Base-by-base conservation (phyloP, 2,113 vertebrate genomes). In the Nettapus auritus region DNA sequence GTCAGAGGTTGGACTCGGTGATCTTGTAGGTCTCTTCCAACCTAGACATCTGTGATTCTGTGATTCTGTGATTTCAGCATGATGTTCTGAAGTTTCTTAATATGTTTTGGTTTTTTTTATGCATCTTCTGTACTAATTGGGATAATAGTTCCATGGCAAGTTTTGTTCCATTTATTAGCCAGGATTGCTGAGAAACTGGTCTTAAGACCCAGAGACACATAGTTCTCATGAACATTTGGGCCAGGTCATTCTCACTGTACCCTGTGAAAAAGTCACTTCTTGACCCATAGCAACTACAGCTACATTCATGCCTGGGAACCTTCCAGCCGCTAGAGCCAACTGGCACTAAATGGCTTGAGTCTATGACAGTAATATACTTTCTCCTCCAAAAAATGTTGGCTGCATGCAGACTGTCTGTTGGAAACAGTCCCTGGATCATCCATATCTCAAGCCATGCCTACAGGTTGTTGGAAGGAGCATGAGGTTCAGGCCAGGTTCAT, bases 161-260 rank as follows among this genome's bases (percentile, higher is more conserved):
- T 68, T 84, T 48, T 48, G n/a, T 8, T 73, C 16, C 28, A 2
- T 88, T 83, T 68, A 40, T 68, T 70, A 86, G 9, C 10, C 56
- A 59, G 31, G 33, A 57, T 16, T 69, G 13, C 9, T 73, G 53
- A 78, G 29, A 23, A 0, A 1, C 5, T 74, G 6, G 9, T 36
- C 0, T 0, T 34, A 26, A n/a, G 44, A 71, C n/a, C 14, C n/a
- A 40, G 22, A 88, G 25, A 63, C 13, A 59, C 22, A 57, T 6
- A 57, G 20, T 26, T 15, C 44, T 50, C 40, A 59, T 31, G 34
- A 66, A 44, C 3, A 29, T 70, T 67, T 70, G 48, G 29, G 16
- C 13, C 31, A 59, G 5, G 23, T 12, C 6, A 0, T 1, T 26
- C 16, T 50, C 79, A 40, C 28, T 29, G 40, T 38, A 77, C 13